phyloP scores from a whole-genome alignment of 2,797 vertebrate species.

The Darevskia nairensis region DNA sequence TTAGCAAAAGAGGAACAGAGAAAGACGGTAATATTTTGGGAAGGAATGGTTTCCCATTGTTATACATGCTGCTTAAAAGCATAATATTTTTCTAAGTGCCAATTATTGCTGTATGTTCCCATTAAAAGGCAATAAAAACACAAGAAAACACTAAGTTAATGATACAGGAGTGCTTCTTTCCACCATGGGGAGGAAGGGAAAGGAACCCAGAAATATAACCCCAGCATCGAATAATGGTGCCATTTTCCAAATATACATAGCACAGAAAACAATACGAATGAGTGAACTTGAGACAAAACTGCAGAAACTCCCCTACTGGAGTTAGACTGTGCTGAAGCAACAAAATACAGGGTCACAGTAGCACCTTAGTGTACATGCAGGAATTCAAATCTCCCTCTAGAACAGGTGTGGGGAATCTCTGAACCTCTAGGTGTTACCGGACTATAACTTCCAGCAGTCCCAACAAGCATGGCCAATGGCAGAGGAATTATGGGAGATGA shows the following conservation, averaged over 20 bases:
- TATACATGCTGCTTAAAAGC: constrained; percentile 16
- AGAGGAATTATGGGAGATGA: too few relatives aligned
- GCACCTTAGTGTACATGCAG: not conserved
- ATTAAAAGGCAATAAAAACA: constrained; percentile 39
- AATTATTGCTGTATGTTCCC: constrained; percentile 23
- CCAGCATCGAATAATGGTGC: not conserved
- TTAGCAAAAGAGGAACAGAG: not conserved
- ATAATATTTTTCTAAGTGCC: constrained; percentile 39
- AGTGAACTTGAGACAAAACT: too few relatives aligned
- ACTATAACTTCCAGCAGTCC: too few relatives aligned
- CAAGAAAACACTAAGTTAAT: constrained; percentile 8
- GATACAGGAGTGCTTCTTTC: constrained; percentile 12
- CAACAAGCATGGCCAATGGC: too few relatives aligned
- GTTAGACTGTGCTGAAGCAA: not conserved
- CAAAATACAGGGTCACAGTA: not conserved
- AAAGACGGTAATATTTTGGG: not conserved
- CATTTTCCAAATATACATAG: not conserved
- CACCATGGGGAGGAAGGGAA: not conserved
- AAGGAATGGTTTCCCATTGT: constrained; percentile 14
- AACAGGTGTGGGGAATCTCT: too few relatives aligned
- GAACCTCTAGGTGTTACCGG: too few relatives aligned
- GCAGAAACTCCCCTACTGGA: not conserved
- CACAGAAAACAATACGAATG: too few relatives aligned
- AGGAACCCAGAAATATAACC: not conserved
- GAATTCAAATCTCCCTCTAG: not conserved